A percentile compares a stretch with the other conserved stretches of the same genome.
phyloP scores from a whole-genome alignment of 2,113 vertebrate species.

The Tor tambroides region DNA sequence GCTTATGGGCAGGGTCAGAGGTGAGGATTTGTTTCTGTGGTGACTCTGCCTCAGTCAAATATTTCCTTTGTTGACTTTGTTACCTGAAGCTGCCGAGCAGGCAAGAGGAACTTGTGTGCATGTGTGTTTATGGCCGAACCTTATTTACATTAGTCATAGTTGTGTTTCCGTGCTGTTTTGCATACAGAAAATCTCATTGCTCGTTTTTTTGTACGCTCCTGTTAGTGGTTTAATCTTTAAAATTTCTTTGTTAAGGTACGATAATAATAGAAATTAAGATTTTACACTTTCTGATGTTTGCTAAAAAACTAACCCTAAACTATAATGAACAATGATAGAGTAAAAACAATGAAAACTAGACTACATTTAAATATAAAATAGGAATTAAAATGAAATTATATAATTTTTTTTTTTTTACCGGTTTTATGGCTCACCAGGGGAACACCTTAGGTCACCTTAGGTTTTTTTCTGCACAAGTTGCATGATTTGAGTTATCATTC shows the following conservation, averaged over 20 bases:
- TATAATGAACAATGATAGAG: too few relatives aligned
- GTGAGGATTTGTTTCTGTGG: constrained; percentile 67
- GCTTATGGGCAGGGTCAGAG: not conserved
- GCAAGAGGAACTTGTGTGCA: not conserved
- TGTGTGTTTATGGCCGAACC: not conserved
- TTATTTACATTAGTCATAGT: constrained; percentile 35
- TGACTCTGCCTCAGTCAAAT: constrained; percentile 64
- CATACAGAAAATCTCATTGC: constrained; percentile 16
- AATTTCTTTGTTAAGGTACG: not conserved
- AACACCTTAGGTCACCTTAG: too few relatives aligned
- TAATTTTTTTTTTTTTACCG: too few relatives aligned
- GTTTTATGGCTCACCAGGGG: too few relatives aligned
- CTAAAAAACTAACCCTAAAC: too few relatives aligned
- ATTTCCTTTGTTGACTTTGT: constrained; percentile 60
- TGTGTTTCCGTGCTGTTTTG: constrained; percentile 17
- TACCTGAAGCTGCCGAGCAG: not conserved
- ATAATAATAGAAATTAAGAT: not conserved
- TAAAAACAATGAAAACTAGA: too few relatives aligned
- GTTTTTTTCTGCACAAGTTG: too few relatives aligned
- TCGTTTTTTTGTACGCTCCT: not conserved
- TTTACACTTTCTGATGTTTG: not conserved
- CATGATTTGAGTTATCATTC: too few relatives aligned
- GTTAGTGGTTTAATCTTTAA: not conserved
- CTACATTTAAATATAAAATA: too few relatives aligned
- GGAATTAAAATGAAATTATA: too few relatives aligned